phyloP scores from a whole-genome alignment of 2,888 invertebrate species.

The Lutraria lutraria region DNA sequence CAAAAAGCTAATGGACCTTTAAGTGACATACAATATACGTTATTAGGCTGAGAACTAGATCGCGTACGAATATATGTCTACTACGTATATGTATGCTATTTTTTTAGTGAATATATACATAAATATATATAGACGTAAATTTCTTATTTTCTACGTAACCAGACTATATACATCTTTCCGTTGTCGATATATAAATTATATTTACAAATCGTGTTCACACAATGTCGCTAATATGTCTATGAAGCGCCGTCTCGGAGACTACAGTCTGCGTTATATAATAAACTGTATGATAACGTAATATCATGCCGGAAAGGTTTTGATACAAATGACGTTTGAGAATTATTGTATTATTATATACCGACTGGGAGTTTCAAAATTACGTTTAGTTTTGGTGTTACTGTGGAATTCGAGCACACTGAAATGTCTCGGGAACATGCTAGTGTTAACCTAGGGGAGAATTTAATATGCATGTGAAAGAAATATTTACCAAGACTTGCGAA shows the following conservation, averaged over 20 bases:
- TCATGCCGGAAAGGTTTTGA: neutral
- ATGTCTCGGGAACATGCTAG: neutral
- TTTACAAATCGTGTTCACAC: conserved; percentile 12
- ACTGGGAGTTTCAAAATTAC: neutral
- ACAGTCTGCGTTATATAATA: neutral
- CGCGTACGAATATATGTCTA: too few relatives aligned
- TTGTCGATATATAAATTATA: conserved; percentile 17
- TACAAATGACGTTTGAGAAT: conserved; percentile 11
- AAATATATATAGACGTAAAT: too few relatives aligned
- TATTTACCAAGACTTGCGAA: neutral
- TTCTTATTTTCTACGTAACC: neutral
- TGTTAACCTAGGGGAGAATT: neutral
- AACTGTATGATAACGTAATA: conserved; percentile 5
- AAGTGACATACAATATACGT: too few relatives aligned
- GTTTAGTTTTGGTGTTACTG: conserved; percentile 6
- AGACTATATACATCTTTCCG: neutral
- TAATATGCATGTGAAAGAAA: neutral
- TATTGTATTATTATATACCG: neutral
- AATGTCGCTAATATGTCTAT: neutral
- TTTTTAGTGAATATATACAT: too few relatives aligned
- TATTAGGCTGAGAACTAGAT: too few relatives aligned
- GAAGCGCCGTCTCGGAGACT: conserved; percentile 2
- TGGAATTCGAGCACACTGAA: neutral
- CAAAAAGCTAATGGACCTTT: too few relatives aligned
- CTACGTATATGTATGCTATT: too few relatives aligned